Evolutionary conservation across 2,888 invertebrate species (phyloP).

Genomic region (Helobdella robusta): DNA sequence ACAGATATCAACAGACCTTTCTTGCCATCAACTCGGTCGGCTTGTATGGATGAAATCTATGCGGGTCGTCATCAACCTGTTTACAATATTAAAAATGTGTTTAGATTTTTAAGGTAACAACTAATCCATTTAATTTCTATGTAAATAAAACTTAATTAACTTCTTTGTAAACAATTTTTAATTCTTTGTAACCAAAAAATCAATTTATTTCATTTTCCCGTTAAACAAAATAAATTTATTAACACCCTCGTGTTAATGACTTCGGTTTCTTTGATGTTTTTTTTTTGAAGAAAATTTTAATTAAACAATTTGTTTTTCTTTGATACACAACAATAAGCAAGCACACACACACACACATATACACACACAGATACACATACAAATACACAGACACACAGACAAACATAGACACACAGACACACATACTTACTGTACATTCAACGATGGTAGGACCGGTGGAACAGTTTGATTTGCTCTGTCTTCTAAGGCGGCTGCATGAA

Average conservation of each 20-base stretch:
- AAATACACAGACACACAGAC: not conserved
- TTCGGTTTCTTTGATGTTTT: no score
- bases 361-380: not conserved
- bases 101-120: no score
- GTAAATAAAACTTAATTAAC: no score
- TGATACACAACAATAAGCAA: not conserved
- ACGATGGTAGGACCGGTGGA: not conserved
- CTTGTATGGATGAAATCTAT: constrained; percentile 27
- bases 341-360: not conserved
- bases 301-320: not conserved
- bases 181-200: no score
- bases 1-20: constrained; percentile 12
- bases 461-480: constrained; percentile 19
- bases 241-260: no score
- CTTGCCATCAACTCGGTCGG: constrained; percentile 7
- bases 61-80: constrained; percentile 24
- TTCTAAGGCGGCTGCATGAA: constrained; percentile 15
- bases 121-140: no score
- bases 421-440: constrained; percentile 15
- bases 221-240: no score
- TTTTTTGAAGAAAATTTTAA: no score
- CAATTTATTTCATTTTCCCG: no score
- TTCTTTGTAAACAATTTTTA: no score
- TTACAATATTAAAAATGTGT: no score
- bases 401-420: not conserved